phyloP scores from a whole-genome alignment of 2,888 invertebrate species.

The Xanthorhoe designata region DNA sequence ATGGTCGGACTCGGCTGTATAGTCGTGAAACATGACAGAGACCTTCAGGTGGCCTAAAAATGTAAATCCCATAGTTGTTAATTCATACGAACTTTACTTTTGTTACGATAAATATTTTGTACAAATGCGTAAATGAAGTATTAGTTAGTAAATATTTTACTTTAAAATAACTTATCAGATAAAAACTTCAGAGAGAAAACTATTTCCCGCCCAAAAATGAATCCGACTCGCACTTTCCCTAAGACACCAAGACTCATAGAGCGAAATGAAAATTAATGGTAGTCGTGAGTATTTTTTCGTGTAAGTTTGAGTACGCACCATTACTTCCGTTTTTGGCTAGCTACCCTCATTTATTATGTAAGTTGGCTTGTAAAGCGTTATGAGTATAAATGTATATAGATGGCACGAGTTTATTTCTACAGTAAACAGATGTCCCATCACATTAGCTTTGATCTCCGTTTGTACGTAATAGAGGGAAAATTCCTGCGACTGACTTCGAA shows the following conservation, averaged over 20 bases:
- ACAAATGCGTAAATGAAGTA: no score
- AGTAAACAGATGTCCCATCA: constrained; percentile 39
- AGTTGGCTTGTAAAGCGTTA: constrained; percentile 64
- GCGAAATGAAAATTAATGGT: constrained; percentile 84
- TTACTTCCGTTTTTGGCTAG: constrained; percentile 80
- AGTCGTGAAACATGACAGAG: no score
- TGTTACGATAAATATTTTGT: no score
- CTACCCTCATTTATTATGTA: constrained; percentile 82
- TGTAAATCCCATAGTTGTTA: no score
- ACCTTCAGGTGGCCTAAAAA: no score
- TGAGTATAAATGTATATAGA: constrained; percentile 72
- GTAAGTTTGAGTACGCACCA: constrained; percentile 83
- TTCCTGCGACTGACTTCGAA: constrained; percentile 23
- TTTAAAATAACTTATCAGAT: no score
- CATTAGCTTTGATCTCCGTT: constrained; percentile 48
- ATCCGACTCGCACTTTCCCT: constrained; percentile 61
- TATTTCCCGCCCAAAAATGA: constrained; percentile 51
- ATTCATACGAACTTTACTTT: no score
- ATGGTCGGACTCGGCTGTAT: no score
- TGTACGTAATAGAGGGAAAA: constrained; percentile 23
- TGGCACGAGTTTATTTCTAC: constrained; percentile 46
- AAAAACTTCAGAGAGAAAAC: constrained; percentile 37
- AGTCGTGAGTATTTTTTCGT: constrained; percentile 83
- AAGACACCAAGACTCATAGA: constrained; percentile 76
- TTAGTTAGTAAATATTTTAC: no score